phyloP scores from a whole-genome alignment of 92 coral and sea anemone species.

The Montipora capitata region DNA sequence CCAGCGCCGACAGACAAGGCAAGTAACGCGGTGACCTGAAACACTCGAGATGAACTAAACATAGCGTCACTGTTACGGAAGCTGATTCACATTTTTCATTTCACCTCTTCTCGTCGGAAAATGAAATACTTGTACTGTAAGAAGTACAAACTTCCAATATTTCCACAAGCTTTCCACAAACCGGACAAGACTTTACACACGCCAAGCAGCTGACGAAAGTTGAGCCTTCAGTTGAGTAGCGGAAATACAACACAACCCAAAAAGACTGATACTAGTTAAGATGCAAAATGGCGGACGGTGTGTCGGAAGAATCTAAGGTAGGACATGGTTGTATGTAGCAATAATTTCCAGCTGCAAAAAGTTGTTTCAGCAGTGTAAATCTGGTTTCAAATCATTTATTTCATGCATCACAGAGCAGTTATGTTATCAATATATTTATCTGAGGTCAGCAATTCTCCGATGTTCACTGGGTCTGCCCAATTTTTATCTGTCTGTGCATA shows the following conservation, averaged over 20 bases:
- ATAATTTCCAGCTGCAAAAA: background rate
- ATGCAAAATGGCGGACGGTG: conserved; percentile 76
- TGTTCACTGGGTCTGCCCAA: no score
- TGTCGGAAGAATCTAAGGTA: conserved; percentile 43
- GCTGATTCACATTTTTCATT: conserved; percentile 6
- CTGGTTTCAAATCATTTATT: background rate
- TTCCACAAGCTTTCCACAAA: background rate
- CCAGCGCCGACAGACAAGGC: conserved; percentile 83
- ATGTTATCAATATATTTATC: no score
- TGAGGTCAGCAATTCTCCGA: no score
- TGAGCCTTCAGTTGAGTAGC: background rate
- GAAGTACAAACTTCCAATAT: no score
- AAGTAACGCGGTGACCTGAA: conserved; percentile 46
- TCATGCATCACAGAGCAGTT: background rate
- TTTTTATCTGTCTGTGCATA: background rate
- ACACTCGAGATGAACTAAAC: conserved; percentile 51
- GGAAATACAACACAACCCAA: conserved; percentile 18
- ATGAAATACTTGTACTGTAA: no score
- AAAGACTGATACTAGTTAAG: conserved; percentile 42
- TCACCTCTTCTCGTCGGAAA: background rate
- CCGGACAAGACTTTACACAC: background rate
- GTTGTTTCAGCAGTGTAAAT: background rate
- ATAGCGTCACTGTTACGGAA: background rate
- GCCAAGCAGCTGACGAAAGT: conserved; percentile 24
- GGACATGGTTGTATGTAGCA: background rate